phyloP scores from a whole-genome alignment of 2,797 vertebrate species.

The Danio jaintianensis region DNA sequence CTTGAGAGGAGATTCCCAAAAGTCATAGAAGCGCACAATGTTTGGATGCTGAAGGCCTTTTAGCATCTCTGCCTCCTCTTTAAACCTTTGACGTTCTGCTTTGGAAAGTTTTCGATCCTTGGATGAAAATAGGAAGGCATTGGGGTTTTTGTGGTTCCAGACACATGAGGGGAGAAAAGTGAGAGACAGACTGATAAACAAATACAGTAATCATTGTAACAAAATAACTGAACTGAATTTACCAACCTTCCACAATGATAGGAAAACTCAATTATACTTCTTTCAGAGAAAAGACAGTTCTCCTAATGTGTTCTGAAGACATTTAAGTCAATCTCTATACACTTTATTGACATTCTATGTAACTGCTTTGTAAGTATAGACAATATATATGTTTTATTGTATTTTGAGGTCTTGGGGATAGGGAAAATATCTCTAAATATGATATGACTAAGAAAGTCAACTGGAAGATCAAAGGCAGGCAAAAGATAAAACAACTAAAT shows the following conservation, averaged over 20 bases:
- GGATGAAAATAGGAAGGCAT: neutral
- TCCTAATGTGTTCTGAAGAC: conserved; percentile 8
- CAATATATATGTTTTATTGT: conserved; percentile 8
- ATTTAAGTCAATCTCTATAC: neutral
- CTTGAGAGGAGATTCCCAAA: conserved; percentile 96
- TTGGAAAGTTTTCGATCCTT: conserved; percentile 97
- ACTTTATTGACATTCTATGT: neutral
- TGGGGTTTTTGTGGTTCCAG: conserved; percentile 6
- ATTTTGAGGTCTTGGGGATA: neutral
- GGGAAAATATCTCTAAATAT: neutral
- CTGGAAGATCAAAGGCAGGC: conserved; percentile 6
- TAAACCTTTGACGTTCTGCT: conserved; percentile 94
- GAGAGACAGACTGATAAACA: conserved; percentile 6
- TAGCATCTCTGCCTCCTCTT: conserved; percentile 98
- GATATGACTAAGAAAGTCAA: conserved; percentile 26
- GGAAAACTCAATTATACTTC: conserved; percentile 2
- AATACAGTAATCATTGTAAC: conserved; percentile 6
- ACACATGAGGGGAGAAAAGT: conserved; percentile 17
- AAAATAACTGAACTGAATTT: neutral
- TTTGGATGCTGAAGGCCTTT: conserved; percentile 98
- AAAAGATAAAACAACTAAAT: conserved; percentile 2
- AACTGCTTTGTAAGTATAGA: neutral
- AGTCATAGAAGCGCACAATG: conserved; percentile 98
- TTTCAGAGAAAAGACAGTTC: conserved; percentile 8
- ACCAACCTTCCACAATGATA: neutral